Conservation (phyloP, 1,140 invertebrate genomes). For the Microplitis mediator region DNA sequence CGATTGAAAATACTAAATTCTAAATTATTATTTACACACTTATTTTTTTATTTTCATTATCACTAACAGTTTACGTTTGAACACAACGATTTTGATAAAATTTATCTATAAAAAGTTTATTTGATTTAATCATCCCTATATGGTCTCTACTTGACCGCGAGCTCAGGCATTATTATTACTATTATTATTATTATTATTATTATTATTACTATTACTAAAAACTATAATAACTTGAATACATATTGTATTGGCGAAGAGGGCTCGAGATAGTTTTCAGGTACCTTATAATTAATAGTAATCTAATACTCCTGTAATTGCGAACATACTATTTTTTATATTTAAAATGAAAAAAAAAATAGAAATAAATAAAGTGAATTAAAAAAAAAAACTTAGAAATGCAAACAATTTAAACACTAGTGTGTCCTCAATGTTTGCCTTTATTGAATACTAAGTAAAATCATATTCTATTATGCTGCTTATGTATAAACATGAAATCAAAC, state of each 20-base stretch:
- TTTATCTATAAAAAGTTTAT: not conserved
- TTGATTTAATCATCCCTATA: conserved; percentile 6
- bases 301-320: conserved; percentile 44
- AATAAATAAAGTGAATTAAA: not conserved
- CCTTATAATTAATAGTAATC: conserved; percentile 35
- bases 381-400: conserved; percentile 23
- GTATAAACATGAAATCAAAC: conserved; percentile 13
- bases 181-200: no score
- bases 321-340: conserved; percentile 56
- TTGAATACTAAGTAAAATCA: conserved; percentile 28
- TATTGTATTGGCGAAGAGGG: conserved; percentile 30
- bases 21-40: not conserved
- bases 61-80: no score
- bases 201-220: not conserved
- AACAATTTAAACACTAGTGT: conserved; percentile 40
- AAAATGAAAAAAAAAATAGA: conserved; percentile 35
- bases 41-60: not conserved
- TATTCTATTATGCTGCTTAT: conserved; percentile 27
- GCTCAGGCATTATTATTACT: conserved; percentile 9
- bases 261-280: conserved; percentile 26
- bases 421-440: conserved; percentile 42
- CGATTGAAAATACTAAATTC: not conserved
- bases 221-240: conserved; percentile 19
- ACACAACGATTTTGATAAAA: not conserved
- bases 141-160: conserved; percentile 24